These are phyloP conservation scores for Coregonus suidteri DNA, from an alignment of 2,797 vertebrate species.

Conservation along the genomic window DNA sequence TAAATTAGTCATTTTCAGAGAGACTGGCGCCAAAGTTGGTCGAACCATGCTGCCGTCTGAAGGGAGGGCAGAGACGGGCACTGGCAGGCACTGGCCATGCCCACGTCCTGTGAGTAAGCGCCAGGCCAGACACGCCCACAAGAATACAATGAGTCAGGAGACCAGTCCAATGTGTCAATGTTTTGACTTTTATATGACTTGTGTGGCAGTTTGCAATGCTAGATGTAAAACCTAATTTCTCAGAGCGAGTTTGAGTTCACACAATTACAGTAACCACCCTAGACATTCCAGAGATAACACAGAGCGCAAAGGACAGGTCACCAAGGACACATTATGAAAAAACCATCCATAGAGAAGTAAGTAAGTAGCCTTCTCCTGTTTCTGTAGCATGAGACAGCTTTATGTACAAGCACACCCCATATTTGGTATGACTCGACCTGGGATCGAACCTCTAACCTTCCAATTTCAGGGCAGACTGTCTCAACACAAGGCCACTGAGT, in stretches of 20 bases:
- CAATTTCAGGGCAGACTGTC: no score
- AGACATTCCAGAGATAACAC: constrained; percentile 39
- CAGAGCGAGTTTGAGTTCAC: background rate
- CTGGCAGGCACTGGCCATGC: background rate
- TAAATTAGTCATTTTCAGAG: constrained; percentile 51
- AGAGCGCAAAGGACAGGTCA: constrained; percentile 8
- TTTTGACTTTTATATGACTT: background rate
- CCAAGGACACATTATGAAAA: background rate
- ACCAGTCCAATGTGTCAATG: constrained; percentile 13
- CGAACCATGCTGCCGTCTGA: constrained; percentile 27
- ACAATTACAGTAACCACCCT: constrained; percentile 8
- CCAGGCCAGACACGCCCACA: constrained; percentile 35
- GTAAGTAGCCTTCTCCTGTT: no score
- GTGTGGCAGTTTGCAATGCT: background rate
- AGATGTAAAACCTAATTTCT: background rate
- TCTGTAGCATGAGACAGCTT: no score
- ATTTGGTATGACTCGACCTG: no score
- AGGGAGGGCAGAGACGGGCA: constrained; percentile 12
- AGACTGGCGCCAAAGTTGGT: constrained; percentile 43
- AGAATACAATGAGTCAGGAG: constrained; percentile 26
- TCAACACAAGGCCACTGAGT: no score
- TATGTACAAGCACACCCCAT: no score
- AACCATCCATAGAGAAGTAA: background rate
- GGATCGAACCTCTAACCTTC: no score
- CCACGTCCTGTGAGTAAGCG: constrained; percentile 33